Base-by-base conservation (phyloP, 2,888 invertebrate species). In the Leucania comma region DNA sequence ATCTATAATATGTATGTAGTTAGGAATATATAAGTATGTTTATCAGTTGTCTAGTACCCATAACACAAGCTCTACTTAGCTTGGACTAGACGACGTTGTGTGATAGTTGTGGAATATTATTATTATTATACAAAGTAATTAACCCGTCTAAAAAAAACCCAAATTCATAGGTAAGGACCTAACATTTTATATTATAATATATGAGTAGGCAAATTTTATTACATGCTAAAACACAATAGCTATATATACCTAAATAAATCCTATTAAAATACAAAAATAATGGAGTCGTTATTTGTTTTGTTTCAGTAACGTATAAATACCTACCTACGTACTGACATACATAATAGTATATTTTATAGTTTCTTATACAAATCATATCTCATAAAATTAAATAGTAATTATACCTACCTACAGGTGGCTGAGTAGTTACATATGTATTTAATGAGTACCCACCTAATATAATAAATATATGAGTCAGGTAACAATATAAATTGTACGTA, bases 381-480 rank as follows among this genome's bases (percentile, higher is more conserved):
- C 17, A 22, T 17, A 26, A 20, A 54, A n/a, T 50, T 2, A 51
- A 67, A 29, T 24, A 58, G 12, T n/a, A 8, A 17, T 38, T n/a
- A n/a, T 48, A n/a, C 3, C 10, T 32, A 67, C 2, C 3, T 29
- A n/a, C 20, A 54, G 2, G 3, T 8, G 17, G 57, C 14, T 14
- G 8, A 8, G 32, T 22, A 22, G 3, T 14, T 38, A 48, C 9
- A 35, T 14, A 48, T 38, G 42, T 42, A 53, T n/a, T 54, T n/a
- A 48, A 48, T 26, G 46, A 48, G 54, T 68, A 12, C 8, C 42
- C 20, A 68, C 1, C 42, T 54, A 68, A n/a, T 24, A 35, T 26
- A 14, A 54, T 67, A 42, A 12, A 20, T 12, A 53, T 10, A n/a
- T 68, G 42, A 46, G 32, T 17, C 53, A 68, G 32, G n/a, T 32